These are phyloP conservation scores for Beris chalybata DNA, from an alignment of 2,888 invertebrate genomes.

Conservation along the genomic window DNA sequence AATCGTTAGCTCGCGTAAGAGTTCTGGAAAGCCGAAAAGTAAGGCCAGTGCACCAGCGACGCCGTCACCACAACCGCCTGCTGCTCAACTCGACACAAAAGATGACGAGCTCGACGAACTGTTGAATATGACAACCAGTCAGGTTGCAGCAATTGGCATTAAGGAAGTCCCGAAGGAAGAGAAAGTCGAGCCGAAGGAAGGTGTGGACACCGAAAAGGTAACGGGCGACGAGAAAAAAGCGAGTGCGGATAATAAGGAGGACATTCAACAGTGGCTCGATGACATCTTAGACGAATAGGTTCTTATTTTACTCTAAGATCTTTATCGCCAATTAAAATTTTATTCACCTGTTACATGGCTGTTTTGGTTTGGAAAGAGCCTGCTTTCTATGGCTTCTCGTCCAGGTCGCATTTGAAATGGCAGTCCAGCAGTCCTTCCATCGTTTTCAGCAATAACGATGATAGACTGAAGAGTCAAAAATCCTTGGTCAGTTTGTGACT, in stretches of 20 bases:
- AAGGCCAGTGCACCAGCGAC: neutral
- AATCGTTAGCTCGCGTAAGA: neutral
- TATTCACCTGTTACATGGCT: too few species aligned
- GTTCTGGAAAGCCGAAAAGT: neutral
- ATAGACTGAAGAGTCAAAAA: too few species aligned
- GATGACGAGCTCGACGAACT: conserved; percentile 52
- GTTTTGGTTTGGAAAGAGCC: too few species aligned
- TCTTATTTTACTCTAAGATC: neutral
- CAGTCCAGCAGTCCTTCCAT: too few species aligned
- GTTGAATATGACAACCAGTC: conserved; percentile 45
- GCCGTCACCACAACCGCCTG: neutral
- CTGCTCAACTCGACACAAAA: conserved; percentile 16
- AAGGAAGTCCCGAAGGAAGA: neutral
- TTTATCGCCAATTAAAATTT: too few species aligned
- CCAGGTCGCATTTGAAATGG: too few species aligned
- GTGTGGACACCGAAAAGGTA: neutral
- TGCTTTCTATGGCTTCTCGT: too few species aligned
- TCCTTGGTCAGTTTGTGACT: too few species aligned
- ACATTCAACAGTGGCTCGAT: conserved; percentile 55
- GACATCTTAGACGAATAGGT: conserved; percentile 43
- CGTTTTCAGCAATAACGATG: too few species aligned
- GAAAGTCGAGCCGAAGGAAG: neutral
- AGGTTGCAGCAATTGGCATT: conserved; percentile 37
- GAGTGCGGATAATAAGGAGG: conserved; percentile 43
- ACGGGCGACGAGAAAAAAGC: neutral